phyloP scores from a whole-genome alignment of 2,888 invertebrate genomes.

The Megalurothrips usitatus region DNA sequence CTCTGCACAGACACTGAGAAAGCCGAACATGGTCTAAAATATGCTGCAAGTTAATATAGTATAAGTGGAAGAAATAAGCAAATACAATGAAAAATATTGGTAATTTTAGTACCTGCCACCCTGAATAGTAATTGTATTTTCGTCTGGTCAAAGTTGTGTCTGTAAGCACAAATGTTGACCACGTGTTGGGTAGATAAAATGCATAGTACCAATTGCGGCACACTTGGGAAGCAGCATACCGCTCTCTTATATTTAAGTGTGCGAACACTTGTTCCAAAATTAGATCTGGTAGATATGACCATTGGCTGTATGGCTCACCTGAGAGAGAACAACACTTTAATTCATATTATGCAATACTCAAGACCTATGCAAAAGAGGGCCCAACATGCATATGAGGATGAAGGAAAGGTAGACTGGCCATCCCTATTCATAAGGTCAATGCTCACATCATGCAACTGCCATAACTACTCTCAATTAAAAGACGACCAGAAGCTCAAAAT shows the following conservation, averaged over 20 bases:
- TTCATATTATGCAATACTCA: not conserved
- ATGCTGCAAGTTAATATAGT: conserved; percentile 49
- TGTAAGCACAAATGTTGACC: conserved; percentile 66
- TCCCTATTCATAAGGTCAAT: too few relatives aligned
- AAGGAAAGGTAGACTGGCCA: too few relatives aligned
- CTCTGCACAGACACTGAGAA: conserved; percentile 62
- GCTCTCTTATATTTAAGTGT: conserved; percentile 60
- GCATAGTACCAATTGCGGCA: conserved; percentile 62
- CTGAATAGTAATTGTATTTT: conserved; percentile 74
- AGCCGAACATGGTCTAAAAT: conserved; percentile 70
- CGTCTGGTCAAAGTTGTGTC: conserved; percentile 69
- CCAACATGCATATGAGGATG: not conserved
- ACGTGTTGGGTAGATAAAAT: conserved; percentile 69
- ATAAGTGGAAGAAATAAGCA: not conserved
- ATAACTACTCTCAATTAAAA: too few relatives aligned
- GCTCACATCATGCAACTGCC: too few relatives aligned
- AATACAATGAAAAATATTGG: not conserved
- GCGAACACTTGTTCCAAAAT: conserved; percentile 68
- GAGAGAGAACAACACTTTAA: conserved; percentile 34
- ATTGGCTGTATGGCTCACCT: conserved; percentile 52
- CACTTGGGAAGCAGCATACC: conserved; percentile 70
- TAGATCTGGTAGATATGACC: conserved; percentile 67
- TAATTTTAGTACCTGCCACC: conserved; percentile 59
- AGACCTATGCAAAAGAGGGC: not conserved
- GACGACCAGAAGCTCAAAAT: too few relatives aligned